Base-by-base conservation (phyloP, 2,888 invertebrate genomes). In the Cacoxenus indagator region DNA sequence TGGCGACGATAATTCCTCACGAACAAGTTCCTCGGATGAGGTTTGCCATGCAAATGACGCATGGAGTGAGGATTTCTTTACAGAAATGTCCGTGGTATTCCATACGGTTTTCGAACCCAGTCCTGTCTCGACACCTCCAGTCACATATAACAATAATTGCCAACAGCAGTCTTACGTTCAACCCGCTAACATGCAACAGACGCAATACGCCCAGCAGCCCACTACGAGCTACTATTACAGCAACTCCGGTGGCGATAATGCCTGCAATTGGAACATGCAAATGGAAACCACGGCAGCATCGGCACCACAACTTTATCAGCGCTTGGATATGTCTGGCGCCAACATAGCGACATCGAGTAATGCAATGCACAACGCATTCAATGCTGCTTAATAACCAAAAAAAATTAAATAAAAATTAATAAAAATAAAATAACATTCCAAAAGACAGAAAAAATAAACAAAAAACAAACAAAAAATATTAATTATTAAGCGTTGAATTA, bases 1-100 rank as follows among this genome's bases (percentile, higher is more conserved):
- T 71, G 87, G 85, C 70, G 88, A 88, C 65, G 88, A 88, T 43
- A 87, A 87, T 31, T 88, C 88, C 48, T 88, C 88, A 37, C 70
- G 87, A 24, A 88, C 88, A 45, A 85, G 84, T 73, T 85, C 85
- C 62, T 87, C 86, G 1, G 85, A 83, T 57, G n/a, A n/a, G n/a
- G n/a, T n/a, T 14, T 85, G 86, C 65, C 85, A 83, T 67, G 84
- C 85, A 45, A 87, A 87, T 69, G 87, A 87, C 19, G 64, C 71
- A 73, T 59, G 3, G 61, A 69, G 45, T n/a, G n/a, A n/a, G n/a
- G 24, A 43, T 24, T 84, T 81, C 72, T 81, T 76, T 5, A 75
- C 75, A 51, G 74, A 82, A 14, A 75, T 78, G 19, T 76, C 81
- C 64, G 86, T 86, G 65, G 76, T 85, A 66, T 85, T 85, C 66